These are phyloP conservation scores for Chloroceryle inda DNA, from an alignment of 2,797 vertebrate species.

Conservation along the genomic window DNA sequence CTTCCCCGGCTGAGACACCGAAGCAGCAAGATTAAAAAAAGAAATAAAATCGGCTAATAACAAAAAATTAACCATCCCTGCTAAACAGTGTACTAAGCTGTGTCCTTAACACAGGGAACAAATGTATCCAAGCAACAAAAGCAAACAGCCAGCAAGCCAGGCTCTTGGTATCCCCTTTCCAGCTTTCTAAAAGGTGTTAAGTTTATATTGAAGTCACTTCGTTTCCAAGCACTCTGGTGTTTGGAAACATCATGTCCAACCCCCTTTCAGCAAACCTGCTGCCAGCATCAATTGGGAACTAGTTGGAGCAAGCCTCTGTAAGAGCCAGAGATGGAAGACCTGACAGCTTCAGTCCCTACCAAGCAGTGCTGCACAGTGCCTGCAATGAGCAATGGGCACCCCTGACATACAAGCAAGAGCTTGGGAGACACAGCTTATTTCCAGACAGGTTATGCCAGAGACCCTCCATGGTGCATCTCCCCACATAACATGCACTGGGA, in stretches of 20 bases:
- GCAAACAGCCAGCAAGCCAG: not conserved
- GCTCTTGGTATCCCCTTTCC: not conserved
- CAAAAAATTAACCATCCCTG: not conserved
- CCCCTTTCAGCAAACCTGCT: not conserved
- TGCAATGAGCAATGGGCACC: fast-evolving
- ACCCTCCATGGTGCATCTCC: not conserved
- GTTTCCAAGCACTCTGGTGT: not conserved
- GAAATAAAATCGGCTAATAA: not conserved
- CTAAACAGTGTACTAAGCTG: not conserved
- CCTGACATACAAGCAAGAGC: not conserved
- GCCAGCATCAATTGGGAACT: not conserved
- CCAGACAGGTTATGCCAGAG: not conserved
- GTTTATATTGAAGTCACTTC: not conserved
- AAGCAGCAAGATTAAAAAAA: not conserved
- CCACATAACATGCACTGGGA: not conserved
- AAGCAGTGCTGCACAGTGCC: fast-evolving
- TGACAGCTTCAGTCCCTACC: fast-evolving
- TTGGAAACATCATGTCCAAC: not conserved
- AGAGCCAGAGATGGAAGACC: fast-evolving
- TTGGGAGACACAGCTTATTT: not conserved
- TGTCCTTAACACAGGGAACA: not conserved
- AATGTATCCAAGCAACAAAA: constrained; percentile 29
- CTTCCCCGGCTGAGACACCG: not conserved
- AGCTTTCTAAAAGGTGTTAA: not conserved
- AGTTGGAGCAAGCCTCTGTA: fast-evolving